Evolutionary conservation across 2,888 invertebrate species (phyloP), one percentile per base, ranked within the genome.

Genomic region (Phengaris arion): DNA sequence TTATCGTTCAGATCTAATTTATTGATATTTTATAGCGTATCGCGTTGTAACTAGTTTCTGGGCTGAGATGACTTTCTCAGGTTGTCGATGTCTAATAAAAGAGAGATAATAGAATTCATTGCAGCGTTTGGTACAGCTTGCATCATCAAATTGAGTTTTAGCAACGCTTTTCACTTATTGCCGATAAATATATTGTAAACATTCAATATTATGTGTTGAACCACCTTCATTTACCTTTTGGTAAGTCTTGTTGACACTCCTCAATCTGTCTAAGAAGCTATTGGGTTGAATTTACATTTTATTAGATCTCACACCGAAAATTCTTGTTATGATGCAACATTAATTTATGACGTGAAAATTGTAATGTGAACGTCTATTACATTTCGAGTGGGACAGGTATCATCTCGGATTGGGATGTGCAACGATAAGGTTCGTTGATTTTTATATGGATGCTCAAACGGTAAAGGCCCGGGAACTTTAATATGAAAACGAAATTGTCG

Each of bases 1-100:
- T 72, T 72, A 72, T 72, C 72, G 72, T 72, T 13, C 13, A 70
- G 70, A 70, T 70, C 48, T 70, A 52, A 70, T 70, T 70, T 70
- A 70, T 70, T 51, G 70, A 70, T 52, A 70, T 70, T 70, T 70
- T 70, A 70, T 52, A 52, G 70, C 70, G 15, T 51, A 51, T 70
- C 70, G 70, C 70, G 22, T 70, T 35, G 51, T 54, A 72, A 52
- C 72, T 72, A 72, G 72, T 72, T 72, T 72, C 54, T 10, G 72
- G 72, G 10, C 35, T 35, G 35, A 72, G 54, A 12, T 35, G 1
- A 72, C 52, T 52, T 72, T 54, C 52, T 35, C 54, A 54, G 54
- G 13, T 72, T 12, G 52, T 51, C 69, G 48, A 69, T n/a, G 22
- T 52, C 54, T 12, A 35, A 72, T 52, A 22, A 52, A 52, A 70